Percentiles rank a stretch among this genome's conserved stretches.
Evolutionary conservation across 2,113 vertebrate genomes (phyloP).

Genomic region (Entelurus aequoreus): DNA sequence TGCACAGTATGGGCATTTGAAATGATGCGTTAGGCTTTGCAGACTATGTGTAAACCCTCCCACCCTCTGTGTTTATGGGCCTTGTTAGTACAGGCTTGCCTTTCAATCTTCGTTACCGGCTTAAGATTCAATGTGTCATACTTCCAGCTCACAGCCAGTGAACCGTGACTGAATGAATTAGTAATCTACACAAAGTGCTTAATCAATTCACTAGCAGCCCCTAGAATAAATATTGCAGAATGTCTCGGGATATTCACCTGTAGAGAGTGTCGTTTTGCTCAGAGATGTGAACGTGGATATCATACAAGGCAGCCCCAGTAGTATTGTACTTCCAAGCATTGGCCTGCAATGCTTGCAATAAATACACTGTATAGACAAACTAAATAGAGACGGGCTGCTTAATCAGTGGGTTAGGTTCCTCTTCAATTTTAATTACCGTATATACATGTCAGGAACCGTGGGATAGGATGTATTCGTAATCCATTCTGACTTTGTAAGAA

Average conservation of each 20-base stretch:
- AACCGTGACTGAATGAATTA: conserved; percentile 76
- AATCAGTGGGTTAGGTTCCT: too few relatives aligned
- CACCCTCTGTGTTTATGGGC: conserved; percentile 77
- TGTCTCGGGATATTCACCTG: conserved; percentile 55
- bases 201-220: conserved; percentile 68
- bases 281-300: conserved; percentile 44
- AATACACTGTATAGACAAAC: neutral
- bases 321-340: conserved; percentile 23
- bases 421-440: too few relatives aligned
- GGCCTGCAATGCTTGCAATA: conserved; percentile 11
- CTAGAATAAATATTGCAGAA: conserved; percentile 70
- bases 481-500: too few relatives aligned
- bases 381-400: too few relatives aligned
- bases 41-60: conserved; percentile 78
- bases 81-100: conserved; percentile 83
- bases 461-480: too few relatives aligned
- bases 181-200: conserved; percentile 74
- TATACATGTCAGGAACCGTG: too few relatives aligned
- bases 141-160: conserved; percentile 86
- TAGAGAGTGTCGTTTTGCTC: conserved; percentile 45
- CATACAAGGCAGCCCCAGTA: conserved; percentile 22
- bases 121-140: conserved; percentile 91
- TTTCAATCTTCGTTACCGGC: conserved; percentile 90
- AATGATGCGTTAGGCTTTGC: conserved; percentile 78
- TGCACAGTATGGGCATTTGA: conserved; percentile 17